Evolutionary conservation across 2,888 invertebrate species (phyloP).

Genomic region (Macrophya annulata): DNA sequence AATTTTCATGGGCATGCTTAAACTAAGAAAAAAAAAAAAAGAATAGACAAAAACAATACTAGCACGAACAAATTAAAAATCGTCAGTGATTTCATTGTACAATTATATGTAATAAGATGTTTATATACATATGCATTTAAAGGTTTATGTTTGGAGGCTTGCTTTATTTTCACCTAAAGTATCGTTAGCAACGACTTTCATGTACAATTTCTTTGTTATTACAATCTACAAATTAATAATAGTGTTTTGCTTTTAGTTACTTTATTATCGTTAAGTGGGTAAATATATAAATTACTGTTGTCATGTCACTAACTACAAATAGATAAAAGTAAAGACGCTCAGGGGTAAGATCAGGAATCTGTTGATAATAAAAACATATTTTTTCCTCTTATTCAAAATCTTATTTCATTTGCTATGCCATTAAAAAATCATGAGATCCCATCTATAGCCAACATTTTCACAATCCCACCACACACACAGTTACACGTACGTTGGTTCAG

Average conservation of each 20-base stretch:
- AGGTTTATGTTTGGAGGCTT: constrained; percentile 50
- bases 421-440: constrained; percentile 46
- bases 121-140: constrained; percentile 6
- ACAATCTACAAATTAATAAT: constrained; percentile 54
- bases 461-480: constrained; percentile 64
- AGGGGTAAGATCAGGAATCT: constrained; percentile 68
- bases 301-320: constrained; percentile 75
- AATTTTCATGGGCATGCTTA: background rate
- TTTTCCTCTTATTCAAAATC: constrained; percentile 26
- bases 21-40: background rate
- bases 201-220: constrained; percentile 52
- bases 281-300: constrained; percentile 75
- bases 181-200: constrained; percentile 53
- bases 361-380: constrained; percentile 59
- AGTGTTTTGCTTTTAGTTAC: constrained; percentile 67
- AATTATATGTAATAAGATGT: constrained; percentile 30
- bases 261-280: constrained; percentile 74
- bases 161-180: constrained; percentile 55
- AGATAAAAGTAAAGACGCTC: constrained; percentile 75
- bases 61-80: background rate
- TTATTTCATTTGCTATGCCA: constrained; percentile 32
- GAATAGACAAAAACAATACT: background rate
- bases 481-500: constrained; percentile 65
- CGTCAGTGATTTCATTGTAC: background rate
- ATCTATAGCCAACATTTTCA: constrained; percentile 46